A percentile compares a stretch with the other conserved stretches of the same genome.
These are phyloP conservation scores for Myrmecobius fasciatus DNA, from an alignment of 2,113 vertebrate species.

Conservation along the genomic window DNA sequence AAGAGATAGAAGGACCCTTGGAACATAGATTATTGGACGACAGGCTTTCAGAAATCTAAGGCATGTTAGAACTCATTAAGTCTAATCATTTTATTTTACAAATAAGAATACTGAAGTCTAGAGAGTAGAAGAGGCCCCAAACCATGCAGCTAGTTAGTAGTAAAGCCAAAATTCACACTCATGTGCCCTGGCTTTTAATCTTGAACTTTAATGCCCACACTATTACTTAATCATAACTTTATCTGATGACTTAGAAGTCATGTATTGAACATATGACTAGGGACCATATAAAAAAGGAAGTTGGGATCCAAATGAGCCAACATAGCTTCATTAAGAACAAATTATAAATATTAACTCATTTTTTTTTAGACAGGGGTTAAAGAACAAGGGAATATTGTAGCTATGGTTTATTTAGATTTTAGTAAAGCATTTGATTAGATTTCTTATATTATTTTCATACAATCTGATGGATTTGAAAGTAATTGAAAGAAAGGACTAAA, in stretches of 20 bases:
- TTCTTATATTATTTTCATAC: background rate
- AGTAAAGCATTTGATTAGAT: background rate
- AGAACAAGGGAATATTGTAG: background rate
- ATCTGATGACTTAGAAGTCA: background rate
- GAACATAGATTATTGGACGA: background rate
- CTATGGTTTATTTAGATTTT: background rate
- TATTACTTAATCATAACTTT: background rate
- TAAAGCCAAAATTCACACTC: background rate
- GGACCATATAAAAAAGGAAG: background rate
- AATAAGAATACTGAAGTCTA: background rate
- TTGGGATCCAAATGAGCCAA: background rate
- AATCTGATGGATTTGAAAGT: background rate
- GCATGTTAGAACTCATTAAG: background rate
- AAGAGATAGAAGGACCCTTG: background rate
- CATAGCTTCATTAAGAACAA: background rate
- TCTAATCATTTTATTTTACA: constrained; percentile 4
- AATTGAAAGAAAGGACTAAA: background rate
- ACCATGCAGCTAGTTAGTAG: background rate
- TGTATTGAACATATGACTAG: background rate
- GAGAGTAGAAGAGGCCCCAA: background rate
- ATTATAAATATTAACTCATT: background rate
- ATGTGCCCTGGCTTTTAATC: background rate
- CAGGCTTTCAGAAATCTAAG: background rate
- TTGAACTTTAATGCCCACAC: background rate
- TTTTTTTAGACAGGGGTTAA: background rate